A percentile compares a stretch with the other conserved stretches of the same genome.
phyloP scores from a whole-genome alignment of 2,797 vertebrate genomes.

The Dromococcyx pavoninus region DNA sequence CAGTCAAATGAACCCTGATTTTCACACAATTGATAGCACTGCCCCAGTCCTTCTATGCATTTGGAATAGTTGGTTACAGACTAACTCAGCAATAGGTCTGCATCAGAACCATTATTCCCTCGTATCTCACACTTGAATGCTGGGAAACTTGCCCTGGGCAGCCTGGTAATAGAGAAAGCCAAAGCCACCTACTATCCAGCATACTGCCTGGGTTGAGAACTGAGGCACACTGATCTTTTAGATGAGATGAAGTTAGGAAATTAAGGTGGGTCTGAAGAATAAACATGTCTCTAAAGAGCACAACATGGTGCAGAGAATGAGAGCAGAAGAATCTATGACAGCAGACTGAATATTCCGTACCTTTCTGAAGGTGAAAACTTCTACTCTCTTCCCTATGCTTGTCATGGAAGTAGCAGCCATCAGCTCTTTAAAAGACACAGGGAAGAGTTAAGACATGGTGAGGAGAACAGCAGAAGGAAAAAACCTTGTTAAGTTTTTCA shows the following conservation, averaged over 20 bases:
- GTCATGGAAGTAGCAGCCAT: background rate
- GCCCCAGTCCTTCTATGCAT: background rate
- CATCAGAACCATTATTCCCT: background rate
- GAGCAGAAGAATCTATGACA: background rate
- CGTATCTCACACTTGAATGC: background rate
- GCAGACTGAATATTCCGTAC: background rate
- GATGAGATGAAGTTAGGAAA: background rate
- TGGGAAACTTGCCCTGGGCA: background rate
- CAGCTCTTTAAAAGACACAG: background rate
- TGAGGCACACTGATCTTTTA: background rate
- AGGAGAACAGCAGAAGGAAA: background rate
- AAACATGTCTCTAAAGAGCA: background rate
- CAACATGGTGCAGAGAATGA: background rate
- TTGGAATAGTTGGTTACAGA: background rate
- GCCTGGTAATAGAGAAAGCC: background rate
- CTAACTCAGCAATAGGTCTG: background rate
- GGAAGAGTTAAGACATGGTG: background rate
- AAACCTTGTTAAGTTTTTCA: background rate
- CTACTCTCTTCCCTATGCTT: background rate
- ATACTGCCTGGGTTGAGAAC: background rate
- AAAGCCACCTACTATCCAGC: background rate
- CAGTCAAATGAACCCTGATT: background rate
- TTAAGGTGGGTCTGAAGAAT: background rate
- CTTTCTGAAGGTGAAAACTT: background rate
- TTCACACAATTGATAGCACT: background rate